Evolutionary conservation across 2,113 vertebrate species (phyloP), one percentile per base, ranked within the genome.

Genomic region (Mystacornis crossleyi): DNA sequence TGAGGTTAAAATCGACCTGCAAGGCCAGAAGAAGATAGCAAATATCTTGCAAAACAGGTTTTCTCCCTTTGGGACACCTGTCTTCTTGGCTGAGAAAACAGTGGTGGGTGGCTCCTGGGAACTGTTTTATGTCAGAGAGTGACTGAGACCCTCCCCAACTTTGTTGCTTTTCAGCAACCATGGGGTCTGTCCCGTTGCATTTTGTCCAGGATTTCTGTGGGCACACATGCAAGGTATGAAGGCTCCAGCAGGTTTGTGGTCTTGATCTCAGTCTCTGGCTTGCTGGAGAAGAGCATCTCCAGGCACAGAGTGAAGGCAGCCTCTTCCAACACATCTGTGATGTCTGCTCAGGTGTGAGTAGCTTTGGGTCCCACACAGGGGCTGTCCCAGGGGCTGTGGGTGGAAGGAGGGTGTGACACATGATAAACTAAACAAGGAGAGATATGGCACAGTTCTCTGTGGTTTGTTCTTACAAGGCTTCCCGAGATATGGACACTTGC

Each of bases 241-340:
- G 12, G 8, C 26, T 50, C 31, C 18, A 50, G 12, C 2, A 33
- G 34, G 25, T 23, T 18, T 0, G 0, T 50, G 21, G 17, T 26
- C 42, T 50, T 48, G 57, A 34, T 26, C 26, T 34, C 42, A 26
- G 0, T 21, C 34, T 54, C 48, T 55, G 57, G 11, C 9, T 50
- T 42, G 31, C 9, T 36, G 14, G 25, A 48, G 31, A 42, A 64
- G 16, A 42, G 20, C 31, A 50, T 26, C 10, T 64, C 50, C 16
- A 64, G 29, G 34, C 34, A 42, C 25, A 10, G 20, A 64, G 14
- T 0, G 2, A 80, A 80, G 11, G 25, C 14, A 64, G 17, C 14
- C 5, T 48, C 25, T 57, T 80, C 14, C 42, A 64, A 8, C 14
- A 16, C 4, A 21, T 25, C 8, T 47, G 12, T 69, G 14, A 18